Base-by-base conservation (phyloP, 2,113 vertebrate species). In the Syrrhaptes paradoxus region DNA sequence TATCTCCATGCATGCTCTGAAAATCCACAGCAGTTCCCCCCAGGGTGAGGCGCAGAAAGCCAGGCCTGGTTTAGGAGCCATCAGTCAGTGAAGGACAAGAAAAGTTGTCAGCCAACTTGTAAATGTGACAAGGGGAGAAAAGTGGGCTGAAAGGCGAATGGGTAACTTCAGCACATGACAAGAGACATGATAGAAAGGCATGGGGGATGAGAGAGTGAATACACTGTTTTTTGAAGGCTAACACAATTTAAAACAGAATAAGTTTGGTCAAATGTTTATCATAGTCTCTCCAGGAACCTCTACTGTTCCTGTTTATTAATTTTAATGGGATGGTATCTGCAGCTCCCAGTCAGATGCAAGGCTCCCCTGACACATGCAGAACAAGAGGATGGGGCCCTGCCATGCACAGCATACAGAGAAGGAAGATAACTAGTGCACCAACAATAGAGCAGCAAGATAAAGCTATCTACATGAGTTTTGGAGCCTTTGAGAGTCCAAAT, bases 201-300 rank as follows among this genome's bases (percentile, higher is more conserved):
- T 11, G 3, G 81, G 25, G 29, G 61, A 93, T 75, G 52, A 89
- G 76, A 79, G 6, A 85, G 49, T 32, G 31, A 94, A 89, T 73
- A 87, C 51, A 62, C 20, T 63, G 25, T 2, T 51, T 85, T 94
- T 62, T 91, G 73, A 91, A 81, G 38, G 46, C 41, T 90, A 80
- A 90, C 68, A 91, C 57, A 76, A 58, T 89, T 91, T 91, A 76
- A 93, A 85, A 82, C 58, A 85, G 72, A 81, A 1, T 58, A 79
- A 82, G 36, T 76, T 87, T 85, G 67, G 71, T 93, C 62, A 95
- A 91, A 89, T 91, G 58, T 81, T 94, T 93, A 75, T 85, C 70
- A 62, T 11, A 75, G 52, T 46, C 32, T 90, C 54, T 71, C 65
- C 72, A 95, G 57, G 49, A 95, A 72, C 46, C 62, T 82, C 54